These are phyloP conservation scores for Sphinx pinastri DNA, from an alignment of 2,888 invertebrate genomes.

Conservation along the genomic window DNA sequence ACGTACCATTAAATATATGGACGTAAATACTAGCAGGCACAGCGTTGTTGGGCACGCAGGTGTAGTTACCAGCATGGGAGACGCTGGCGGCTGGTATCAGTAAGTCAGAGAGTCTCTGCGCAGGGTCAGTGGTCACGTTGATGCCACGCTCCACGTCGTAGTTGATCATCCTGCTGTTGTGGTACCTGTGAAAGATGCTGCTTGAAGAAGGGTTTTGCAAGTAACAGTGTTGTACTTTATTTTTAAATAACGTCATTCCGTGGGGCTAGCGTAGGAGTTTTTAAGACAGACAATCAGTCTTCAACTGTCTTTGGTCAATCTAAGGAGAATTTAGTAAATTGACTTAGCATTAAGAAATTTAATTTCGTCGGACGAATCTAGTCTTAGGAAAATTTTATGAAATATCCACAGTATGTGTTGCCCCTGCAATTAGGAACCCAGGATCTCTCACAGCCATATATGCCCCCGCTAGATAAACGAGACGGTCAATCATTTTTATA, in stretches of 20 bases:
- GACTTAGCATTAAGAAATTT: background rate
- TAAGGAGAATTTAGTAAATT: too few relatives aligned
- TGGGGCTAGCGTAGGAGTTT: too few relatives aligned
- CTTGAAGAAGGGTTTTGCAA: background rate
- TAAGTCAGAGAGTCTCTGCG: slow-evolving; percentile 87
- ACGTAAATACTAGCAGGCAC: slow-evolving; percentile 94
- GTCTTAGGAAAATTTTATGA: too few relatives aligned
- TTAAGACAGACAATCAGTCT: too few relatives aligned
- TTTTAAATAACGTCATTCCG: too few relatives aligned
- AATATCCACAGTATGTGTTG: too few relatives aligned
- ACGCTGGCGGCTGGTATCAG: slow-evolving; percentile 84
- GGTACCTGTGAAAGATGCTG: slow-evolving; percentile 83
- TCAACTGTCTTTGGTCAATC: too few relatives aligned
- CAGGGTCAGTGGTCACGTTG: slow-evolving; percentile 92
- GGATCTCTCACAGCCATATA: too few relatives aligned
- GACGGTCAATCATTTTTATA: too few relatives aligned
- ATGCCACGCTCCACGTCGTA: slow-evolving; percentile 94
- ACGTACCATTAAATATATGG: slow-evolving; percentile 93
- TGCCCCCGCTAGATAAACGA: too few relatives aligned
- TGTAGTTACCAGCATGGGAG: slow-evolving; percentile 93
- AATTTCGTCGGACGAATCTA: too few relatives aligned
- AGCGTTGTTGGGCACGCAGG: slow-evolving; percentile 95
- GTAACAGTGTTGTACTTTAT: too few relatives aligned
- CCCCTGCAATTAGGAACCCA: background rate
- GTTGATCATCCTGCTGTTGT: slow-evolving; percentile 96